Base-by-base conservation (phyloP, 1,140 invertebrate species). In the Drosophila santomea region DNA sequence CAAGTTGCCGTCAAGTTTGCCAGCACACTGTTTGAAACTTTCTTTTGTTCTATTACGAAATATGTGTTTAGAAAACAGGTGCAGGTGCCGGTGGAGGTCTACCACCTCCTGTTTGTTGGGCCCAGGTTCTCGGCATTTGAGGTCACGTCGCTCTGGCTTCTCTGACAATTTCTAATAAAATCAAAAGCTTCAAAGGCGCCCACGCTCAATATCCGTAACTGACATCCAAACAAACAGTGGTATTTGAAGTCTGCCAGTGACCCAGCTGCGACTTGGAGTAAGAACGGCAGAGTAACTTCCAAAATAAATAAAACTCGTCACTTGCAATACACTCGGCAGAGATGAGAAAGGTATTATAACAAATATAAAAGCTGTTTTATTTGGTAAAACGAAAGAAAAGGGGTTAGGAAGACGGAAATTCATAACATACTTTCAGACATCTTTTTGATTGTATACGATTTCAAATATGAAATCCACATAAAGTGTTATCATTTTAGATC, bases 141-240 rank as follows among this genome's bases (percentile, higher is more conserved):
- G 82, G 66, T 59, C 62, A 77, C 69, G 76, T 67, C 64, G 64
- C 68, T 74, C 54, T 59, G 67, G 68, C 55, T 63, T 47, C 74
- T 69, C 64, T 75, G 78, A 82, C 82, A 85, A 85, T 88, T 86
- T 81, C 79, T 83, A 88, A 86, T 88, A 88, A 88, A 86, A 88
- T 86, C 82, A 86, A 88, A 85, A 81, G 82, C 79, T 74, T 74
- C 73, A 74, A 75, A 77, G 69, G 47, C 67, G 62, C 78, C 69
- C 78, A 62, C 75, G 80, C 84, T 78, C 82, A 75, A 86, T 86
- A 86, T 78, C 64, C 69, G 74, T 79, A 75, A 66, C 60, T 67
- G 57, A 60, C 75, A 47, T 60, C 54, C 48, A 77, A 77, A 71
- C 78, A 80, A 85, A 78, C 32, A 52, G 61, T 62, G 50, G 35